These are phyloP conservation scores for Leptinotarsa rubiginosa DNA, from an alignment of 2,888 invertebrate species.

Conservation along the genomic window DNA sequence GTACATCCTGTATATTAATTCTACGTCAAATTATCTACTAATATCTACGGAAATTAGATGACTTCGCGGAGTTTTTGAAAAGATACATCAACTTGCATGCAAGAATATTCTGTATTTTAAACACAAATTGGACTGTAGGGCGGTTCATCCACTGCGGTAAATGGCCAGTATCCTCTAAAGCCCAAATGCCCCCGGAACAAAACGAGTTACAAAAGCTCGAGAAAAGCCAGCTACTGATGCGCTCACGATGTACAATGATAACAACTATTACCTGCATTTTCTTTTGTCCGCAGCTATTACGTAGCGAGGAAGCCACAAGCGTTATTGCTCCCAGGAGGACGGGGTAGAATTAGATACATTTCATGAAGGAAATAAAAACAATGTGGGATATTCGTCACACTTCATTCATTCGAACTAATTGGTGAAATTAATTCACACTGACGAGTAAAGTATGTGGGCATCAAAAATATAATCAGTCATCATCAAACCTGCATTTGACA, in stretches of 20 bases:
- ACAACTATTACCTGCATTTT: conserved; percentile 39
- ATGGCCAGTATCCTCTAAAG: neutral
- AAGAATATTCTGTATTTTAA: neutral
- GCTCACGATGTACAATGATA: conserved; percentile 38
- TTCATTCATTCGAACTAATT: neutral
- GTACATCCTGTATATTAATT: too few species aligned
- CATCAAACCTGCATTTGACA: too few species aligned
- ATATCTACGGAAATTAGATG: too few species aligned
- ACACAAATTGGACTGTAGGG: neutral
- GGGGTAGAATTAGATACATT: neutral
- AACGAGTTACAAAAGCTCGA: conserved; percentile 29
- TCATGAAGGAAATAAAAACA: neutral
- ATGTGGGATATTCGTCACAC: conserved; percentile 34
- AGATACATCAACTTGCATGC: too few species aligned
- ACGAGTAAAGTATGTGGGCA: too few species aligned
- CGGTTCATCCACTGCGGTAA: neutral
- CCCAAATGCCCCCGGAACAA: conserved; percentile 9
- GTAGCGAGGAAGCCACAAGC: neutral
- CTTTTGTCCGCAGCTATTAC: conserved; percentile 29
- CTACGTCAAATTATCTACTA: too few species aligned
- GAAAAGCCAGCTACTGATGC: conserved; percentile 28
- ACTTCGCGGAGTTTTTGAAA: too few species aligned
- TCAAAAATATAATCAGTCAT: too few species aligned
- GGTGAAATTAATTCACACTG: too few species aligned
- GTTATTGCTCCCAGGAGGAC: conserved; percentile 5